Evolutionary conservation across 2,888 invertebrate genomes (phyloP).

Genomic region (Cancer borealis): DNA sequence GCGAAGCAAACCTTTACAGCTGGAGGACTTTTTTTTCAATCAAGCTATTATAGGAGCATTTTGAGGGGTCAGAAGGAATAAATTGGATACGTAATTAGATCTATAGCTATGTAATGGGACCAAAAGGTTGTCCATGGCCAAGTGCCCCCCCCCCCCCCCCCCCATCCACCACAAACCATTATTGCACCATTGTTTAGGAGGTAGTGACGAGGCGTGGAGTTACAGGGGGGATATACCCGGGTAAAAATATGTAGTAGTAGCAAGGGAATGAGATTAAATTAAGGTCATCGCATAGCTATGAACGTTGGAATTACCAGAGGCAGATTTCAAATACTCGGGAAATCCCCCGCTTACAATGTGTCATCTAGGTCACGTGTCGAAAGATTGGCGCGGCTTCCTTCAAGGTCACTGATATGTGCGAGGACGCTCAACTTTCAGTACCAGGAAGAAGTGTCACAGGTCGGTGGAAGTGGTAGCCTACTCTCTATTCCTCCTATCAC

Average conservation of each 20-base stretch:
- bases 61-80: too few relatives aligned
- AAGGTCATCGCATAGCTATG: background rate
- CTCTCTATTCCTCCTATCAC: background rate
- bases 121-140: background rate
- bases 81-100: too few relatives aligned
- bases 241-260: background rate
- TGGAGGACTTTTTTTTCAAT: too few relatives aligned
- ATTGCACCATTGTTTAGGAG: background rate
- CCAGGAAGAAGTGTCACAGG: background rate
- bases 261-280: background rate
- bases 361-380: conserved; percentile 42
- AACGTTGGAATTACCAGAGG: background rate
- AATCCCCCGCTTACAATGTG: background rate
- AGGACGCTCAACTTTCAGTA: background rate
- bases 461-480: background rate
- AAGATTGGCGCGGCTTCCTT: background rate
- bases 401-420: background rate
- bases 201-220: background rate
- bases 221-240: background rate
- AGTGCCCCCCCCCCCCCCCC: too few relatives aligned
- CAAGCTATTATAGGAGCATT: too few relatives aligned
- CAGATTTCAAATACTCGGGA: background rate
- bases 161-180: too few relatives aligned
- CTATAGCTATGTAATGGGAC: background rate
- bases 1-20: too few relatives aligned